Base-by-base conservation (phyloP, 1,140 invertebrate genomes). In the Sminthurides bifidus region DNA sequence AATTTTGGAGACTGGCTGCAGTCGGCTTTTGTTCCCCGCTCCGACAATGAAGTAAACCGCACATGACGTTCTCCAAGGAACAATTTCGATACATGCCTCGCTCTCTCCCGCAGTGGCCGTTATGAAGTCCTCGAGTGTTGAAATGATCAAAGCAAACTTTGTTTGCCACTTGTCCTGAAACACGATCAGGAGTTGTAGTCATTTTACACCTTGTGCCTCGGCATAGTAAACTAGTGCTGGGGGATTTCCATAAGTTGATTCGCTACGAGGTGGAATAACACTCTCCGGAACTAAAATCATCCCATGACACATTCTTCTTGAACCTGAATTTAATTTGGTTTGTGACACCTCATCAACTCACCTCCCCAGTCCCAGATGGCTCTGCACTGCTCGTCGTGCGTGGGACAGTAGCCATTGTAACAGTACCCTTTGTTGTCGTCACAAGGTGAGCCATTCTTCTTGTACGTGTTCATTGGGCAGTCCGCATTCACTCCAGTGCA, bases 71-170 rank as follows among this genome's bases (percentile, higher is more conserved):
- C 85, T 90, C 83, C 60, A 79, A 73, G 44, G 85, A 84, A 73
- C 88, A 94, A 74, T 87, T 92, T 62, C 88, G 76, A 70, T 80
- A 89, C 67, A 84, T 81, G 24, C 86, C 87, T 59, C 77, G n/a
- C 68, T 92, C 84, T 41, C 80, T 81, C 1, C 92, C 92, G 72
- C 92, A 96, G 70, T 96, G 90, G 0, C 92, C 92, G 64, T 85
- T 92, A 48, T 87, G 84, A 3, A 86, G 87, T 12, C 92, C 92
- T 67, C 92, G 46, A 0, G 87, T 84, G 71, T 96, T 96, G 72
- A 93, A 95, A 68, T 90, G 81, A 57, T 91, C 84, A 71, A 85
- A 96, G 73, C 92, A 96, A 61, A 90, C 79, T 40, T 79, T 76
- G 68, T 92, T 86, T 23, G 56, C 60, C 40, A 26, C 19, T 49